Base-by-base conservation (phyloP, 2,888 invertebrate genomes). In the Cerastoderma edule region DNA sequence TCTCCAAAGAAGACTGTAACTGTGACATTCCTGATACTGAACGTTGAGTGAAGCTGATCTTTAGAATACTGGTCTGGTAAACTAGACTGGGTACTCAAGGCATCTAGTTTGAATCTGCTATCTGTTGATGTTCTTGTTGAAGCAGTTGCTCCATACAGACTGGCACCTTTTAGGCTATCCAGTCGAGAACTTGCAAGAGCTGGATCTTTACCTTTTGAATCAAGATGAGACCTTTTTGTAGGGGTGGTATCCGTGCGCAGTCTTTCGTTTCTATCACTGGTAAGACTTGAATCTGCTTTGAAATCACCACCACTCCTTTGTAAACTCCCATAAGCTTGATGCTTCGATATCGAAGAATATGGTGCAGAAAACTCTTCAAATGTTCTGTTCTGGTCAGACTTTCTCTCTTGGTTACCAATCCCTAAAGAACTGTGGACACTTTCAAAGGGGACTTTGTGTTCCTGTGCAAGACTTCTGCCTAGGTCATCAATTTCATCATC, bases 1-100 rank as follows among this genome's bases (percentile, higher is more conserved):
- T 77, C 68, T 6, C 78, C 84, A 50, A 46, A 46, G 48, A 79
- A 82, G 10, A 85, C 69, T 10, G 67, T 67, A 5, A 85, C 78
- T 27, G 22, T 54, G 5, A 85, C 46, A 19, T 75, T 78, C 48
- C 44, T 39, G 10, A 82, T 68, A 19, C 24, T n/a, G 28, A 79
- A 75, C 8, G 30, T 53, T 19, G 32, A 56, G 19, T 46, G 33
- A n/a, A 79, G 67, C 28, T 75, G 73, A 19, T 79, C 79, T 5
- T 67, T 35, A 0, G 79, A 54, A 53, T 79, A 79, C 22, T 54
- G 33, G 32, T 67, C 73, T 24, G 73, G 74, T 24, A 78, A 44
- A 8, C 68, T 39, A 19, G 50, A 60, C 22, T 60, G 35, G n/a
- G 60, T 39, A 19, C 35, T 48, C 6, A 50, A 67, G 16, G 32